A percentile compares a stretch with the other conserved stretches of the same genome.
Conservation (phyloP, 2,113 vertebrate genomes). For the Equus przewalskii region DNA sequence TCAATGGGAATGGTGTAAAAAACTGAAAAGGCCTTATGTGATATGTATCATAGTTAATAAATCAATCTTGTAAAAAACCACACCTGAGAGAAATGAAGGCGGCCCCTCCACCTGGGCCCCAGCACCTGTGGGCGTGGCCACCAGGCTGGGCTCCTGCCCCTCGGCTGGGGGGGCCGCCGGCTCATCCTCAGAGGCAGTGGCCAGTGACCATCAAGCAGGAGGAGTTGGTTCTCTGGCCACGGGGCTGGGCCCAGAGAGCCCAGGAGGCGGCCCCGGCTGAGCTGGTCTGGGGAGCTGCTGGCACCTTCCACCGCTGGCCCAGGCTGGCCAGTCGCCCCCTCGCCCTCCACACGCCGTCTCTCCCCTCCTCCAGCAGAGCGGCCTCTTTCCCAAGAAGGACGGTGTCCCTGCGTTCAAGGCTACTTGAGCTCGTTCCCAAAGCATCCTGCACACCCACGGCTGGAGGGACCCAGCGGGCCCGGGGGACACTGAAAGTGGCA, state of each 20-base stretch:
- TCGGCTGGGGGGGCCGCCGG: neutral
- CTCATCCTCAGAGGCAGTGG: neutral
- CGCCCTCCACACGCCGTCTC: neutral
- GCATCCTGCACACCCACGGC: neutral
- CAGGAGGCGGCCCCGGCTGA: too few relatives aligned
- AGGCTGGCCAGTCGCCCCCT: too few relatives aligned
- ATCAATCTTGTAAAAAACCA: constrained; percentile 94
- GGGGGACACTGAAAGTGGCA: neutral
- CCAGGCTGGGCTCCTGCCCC: neutral
- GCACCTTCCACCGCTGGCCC: too few relatives aligned
- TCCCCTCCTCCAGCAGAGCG: neutral
- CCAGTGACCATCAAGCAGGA: neutral
- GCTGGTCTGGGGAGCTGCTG: too few relatives aligned
- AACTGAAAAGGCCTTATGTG: constrained; percentile 96
- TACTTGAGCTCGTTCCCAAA: neutral
- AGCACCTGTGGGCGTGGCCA: fast-evolving
- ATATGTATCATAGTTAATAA: constrained; percentile 99
- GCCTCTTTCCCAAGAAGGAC: neutral
- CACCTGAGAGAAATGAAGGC: constrained; percentile 55
- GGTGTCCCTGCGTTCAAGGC: too few relatives aligned
- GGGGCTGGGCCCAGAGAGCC: neutral
- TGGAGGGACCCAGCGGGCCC: neutral
- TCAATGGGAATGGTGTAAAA: constrained; percentile 96
- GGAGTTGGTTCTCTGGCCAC: neutral
- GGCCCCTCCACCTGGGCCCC: neutral